phyloP scores from a whole-genome alignment of 2,888 invertebrate genomes.

The Mellilla xanthometata region DNA sequence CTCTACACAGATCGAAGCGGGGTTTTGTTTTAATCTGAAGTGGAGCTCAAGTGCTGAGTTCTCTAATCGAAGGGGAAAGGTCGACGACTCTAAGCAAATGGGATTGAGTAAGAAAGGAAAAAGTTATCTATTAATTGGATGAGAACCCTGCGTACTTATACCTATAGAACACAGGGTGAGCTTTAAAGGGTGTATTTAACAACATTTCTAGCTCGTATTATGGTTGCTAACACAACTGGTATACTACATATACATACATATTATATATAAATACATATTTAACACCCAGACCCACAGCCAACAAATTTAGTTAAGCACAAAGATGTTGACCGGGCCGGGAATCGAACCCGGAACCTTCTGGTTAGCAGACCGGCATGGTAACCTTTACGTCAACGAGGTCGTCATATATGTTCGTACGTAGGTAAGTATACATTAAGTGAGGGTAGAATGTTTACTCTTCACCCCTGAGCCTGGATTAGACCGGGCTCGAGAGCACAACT shows the following conservation, averaged over 20 bases:
- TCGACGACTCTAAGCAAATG: constrained; percentile 26
- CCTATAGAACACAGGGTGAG: background rate
- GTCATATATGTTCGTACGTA: too few relatives aligned
- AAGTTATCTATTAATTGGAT: constrained; percentile 30
- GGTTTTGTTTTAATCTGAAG: constrained; percentile 17
- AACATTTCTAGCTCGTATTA: too few relatives aligned
- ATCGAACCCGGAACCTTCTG: too few relatives aligned
- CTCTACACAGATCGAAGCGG: constrained; percentile 2
- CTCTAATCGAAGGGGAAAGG: constrained; percentile 24
- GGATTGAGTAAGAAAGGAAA: constrained; percentile 26
- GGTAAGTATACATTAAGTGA: background rate
- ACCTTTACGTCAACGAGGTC: too few relatives aligned
- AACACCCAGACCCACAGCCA: too few relatives aligned
- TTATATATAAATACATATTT: too few relatives aligned
- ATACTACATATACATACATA: too few relatives aligned
- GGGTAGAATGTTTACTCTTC: constrained; percentile 19
- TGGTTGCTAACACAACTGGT: too few relatives aligned
- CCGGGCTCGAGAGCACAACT: constrained; percentile 9
- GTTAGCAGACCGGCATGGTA: too few relatives aligned
- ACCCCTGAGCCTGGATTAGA: constrained; percentile 19
- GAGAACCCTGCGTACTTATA: constrained; percentile 24
- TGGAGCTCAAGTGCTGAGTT: constrained; percentile 12
- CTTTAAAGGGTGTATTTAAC: too few relatives aligned
- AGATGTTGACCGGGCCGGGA: too few relatives aligned
- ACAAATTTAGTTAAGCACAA: too few relatives aligned